phyloP scores from a whole-genome alignment of 2,113 vertebrate genomes.

The Nansenia antarctica region DNA sequence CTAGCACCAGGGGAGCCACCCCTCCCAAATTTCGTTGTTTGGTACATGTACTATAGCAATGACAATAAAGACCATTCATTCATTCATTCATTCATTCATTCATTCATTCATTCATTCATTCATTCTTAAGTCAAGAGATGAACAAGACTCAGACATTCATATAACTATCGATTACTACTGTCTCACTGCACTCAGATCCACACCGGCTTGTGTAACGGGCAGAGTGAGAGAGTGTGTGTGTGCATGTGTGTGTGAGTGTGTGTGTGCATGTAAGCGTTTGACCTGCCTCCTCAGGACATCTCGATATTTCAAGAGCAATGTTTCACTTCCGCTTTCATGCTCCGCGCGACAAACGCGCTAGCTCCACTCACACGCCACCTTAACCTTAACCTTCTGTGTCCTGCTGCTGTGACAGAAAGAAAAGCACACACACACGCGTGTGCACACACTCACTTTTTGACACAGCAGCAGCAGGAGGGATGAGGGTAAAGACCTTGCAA shows the following conservation, averaged over 20 bases:
- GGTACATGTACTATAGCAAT: no score
- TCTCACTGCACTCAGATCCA: no score
- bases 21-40: no score
- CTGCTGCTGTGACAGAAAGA: neutral
- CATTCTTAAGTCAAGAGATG: no score
- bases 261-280: neutral
- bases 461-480: neutral
- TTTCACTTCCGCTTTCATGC: neutral
- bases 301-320: neutral
- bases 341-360: neutral
- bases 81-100: no score
- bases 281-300: neutral
- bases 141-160: no score
- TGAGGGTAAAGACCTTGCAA: constrained; percentile 1
- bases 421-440: constrained; percentile 3
- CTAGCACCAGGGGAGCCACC: no score
- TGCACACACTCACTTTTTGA: constrained; percentile 16
- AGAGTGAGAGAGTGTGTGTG: neutral
- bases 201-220: no score
- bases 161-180: no score
- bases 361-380: neutral
- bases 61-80: no score
- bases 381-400: neutral
- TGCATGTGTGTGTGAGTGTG: neutral
- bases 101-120: no score